Evolutionary conservation across 2,113 vertebrate species (phyloP), one percentile per base, ranked within the genome.

Genomic region (Orycteropus afer): DNA sequence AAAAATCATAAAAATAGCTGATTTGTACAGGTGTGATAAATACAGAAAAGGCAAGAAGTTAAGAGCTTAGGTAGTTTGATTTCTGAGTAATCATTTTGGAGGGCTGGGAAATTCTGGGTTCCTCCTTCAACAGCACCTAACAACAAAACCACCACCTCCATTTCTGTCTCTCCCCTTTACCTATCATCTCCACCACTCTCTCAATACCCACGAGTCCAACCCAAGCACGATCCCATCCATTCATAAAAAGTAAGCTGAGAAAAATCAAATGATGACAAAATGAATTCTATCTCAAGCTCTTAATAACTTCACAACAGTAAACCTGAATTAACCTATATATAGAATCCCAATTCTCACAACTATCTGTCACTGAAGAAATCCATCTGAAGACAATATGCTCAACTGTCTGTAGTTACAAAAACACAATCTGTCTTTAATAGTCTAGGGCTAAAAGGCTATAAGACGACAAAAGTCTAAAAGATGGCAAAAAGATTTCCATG

Each of bases 331-430:
- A 61, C 27, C 20, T 49, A 45, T n/a, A 95, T 17, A 59, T n/a
- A 77, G 49, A 95, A 85, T 22, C 86, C 55, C 45, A 95, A 76
- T 63, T 71, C 22, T 80, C 90, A 91, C 59, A 71, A 69, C 65
- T 77, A 84, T n/a, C n/a, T 90, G 49, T 67, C 23, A 40, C 20
- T 89, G 77, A 76, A 40, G 79, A 95, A 95, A 92, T 87, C 13
- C 49, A 86, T 59, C 22, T 32, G 32, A 92, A 89, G 14, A 86
- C 8, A 89, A 29, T 55, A 83, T 77, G 17, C 13, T 59, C 89
- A 89, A 23, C 67, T 65, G 77, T 40, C 37, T 37, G 15, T 13
- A 91, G 34, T 34, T 49, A 3, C 23, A 86, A 92, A 47, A 86
- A 13, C 25, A 81, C 14, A 18, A 86, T 23, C 45, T 78, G 15